Percentiles rank a stretch among this genome's conserved stretches.
Conservation (phyloP, 2,113 vertebrate genomes). For the Diadophis punctatus region DNA sequence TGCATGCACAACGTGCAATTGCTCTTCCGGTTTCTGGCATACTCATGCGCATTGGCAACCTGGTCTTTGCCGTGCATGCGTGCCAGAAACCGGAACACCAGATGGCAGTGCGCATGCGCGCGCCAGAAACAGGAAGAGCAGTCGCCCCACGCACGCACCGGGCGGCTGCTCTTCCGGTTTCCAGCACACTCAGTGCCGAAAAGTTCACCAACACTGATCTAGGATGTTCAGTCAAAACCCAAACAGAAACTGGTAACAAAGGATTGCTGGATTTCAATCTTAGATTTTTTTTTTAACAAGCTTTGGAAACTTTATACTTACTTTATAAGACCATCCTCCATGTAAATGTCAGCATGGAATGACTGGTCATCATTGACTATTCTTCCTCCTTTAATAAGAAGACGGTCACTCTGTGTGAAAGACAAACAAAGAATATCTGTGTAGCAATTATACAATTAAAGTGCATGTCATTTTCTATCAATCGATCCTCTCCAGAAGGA, state of each 20-base stretch:
- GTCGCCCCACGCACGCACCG: no score
- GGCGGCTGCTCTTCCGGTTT: no score
- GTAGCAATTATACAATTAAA: neutral
- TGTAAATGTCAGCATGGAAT: constrained; percentile 94
- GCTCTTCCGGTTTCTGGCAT: no score
- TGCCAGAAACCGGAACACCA: no score
- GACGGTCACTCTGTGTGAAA: constrained; percentile 85
- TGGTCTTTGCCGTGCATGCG: no score
- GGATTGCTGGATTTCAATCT: neutral
- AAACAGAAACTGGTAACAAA: neutral
- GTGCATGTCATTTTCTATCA: neutral
- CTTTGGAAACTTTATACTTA: constrained; percentile 65
- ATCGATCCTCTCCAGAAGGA: neutral
- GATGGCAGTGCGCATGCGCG: no score
- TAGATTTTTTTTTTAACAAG: neutral
- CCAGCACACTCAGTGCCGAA: no score
- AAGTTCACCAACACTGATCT: neutral
- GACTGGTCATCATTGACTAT: constrained; percentile 98
- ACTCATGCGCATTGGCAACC: no score
- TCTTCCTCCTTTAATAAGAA: constrained; percentile 95
- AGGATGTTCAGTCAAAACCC: neutral
- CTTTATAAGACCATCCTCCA: constrained; percentile 98
- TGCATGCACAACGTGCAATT: rapidly evolving
- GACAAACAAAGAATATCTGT: constrained; percentile 29
- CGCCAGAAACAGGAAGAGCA: no score